A percentile compares a stretch with the other conserved stretches of the same genome.
Evolutionary conservation across 1,140 invertebrate genomes (phyloP).

Genomic region (Helicoverpa armigera): DNA sequence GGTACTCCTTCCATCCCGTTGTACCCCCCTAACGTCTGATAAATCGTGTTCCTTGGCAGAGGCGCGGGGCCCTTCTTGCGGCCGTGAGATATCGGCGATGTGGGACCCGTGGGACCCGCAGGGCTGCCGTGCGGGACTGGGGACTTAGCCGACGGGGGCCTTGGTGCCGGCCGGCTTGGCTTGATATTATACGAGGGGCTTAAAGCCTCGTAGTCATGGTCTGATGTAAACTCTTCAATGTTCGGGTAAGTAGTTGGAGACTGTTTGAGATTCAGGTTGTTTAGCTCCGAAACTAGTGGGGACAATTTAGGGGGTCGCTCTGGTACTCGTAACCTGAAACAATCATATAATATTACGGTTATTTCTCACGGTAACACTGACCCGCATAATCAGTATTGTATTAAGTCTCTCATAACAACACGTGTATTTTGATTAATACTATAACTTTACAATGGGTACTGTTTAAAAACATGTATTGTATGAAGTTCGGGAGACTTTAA

Average conservation of each 20-base stretch:
- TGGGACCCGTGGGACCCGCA: conserved; percentile 39
- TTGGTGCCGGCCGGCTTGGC: conserved; percentile 74
- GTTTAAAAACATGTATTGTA: neutral
- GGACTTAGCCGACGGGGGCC: conserved; percentile 60
- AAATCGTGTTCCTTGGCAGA: conserved; percentile 67
- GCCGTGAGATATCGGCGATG: conserved; percentile 47
- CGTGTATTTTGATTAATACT: neutral
- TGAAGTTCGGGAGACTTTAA: neutral
- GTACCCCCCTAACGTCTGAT: conserved; percentile 77
- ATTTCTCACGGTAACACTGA: neutral
- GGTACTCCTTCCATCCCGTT: conserved; percentile 81
- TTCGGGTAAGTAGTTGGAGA: conserved; percentile 67
- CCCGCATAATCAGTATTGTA: no score
- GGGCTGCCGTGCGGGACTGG: conserved; percentile 51
- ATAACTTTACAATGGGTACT: neutral
- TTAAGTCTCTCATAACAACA: no score
- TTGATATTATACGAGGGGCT: conserved; percentile 80
- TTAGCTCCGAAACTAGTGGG: conserved; percentile 76
- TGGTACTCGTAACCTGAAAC: conserved; percentile 70
- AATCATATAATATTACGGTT: neutral
- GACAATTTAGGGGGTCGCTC: conserved; percentile 83
- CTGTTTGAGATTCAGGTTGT: conserved; percentile 78
- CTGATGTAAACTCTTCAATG: conserved; percentile 73
- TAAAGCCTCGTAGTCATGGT: conserved; percentile 82
- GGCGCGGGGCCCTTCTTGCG: conserved; percentile 77